phyloP scores from a whole-genome alignment of 2,797 vertebrate genomes.

The Poeciliopsis presidionis region DNA sequence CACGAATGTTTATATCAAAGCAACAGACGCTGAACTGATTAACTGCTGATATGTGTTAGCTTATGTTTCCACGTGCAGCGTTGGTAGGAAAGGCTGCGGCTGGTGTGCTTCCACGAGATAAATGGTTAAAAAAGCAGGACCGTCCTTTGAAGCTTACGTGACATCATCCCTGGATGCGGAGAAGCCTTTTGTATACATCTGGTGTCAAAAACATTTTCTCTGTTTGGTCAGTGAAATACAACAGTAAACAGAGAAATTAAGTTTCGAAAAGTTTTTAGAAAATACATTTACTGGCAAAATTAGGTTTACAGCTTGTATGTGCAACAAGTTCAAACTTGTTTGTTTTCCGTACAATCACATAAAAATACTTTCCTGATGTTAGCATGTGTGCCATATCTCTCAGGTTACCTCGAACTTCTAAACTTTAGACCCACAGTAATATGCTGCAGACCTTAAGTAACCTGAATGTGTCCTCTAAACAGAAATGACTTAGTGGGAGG shows the following conservation, averaged over 20 bases:
- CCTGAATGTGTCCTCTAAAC: constrained; percentile 30
- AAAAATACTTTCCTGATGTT: constrained; percentile 58
- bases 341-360: constrained; percentile 32
- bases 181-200: constrained; percentile 9
- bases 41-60: constrained; percentile 47
- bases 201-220: constrained; percentile 3
- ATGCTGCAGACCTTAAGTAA: constrained; percentile 20
- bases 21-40: constrained; percentile 21
- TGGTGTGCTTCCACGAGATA: constrained; percentile 52
- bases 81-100: constrained; percentile 23
- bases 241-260: constrained; percentile 26
- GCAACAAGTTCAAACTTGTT: constrained; percentile 15
- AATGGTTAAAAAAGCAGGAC: constrained; percentile 39
- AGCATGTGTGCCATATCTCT: constrained; percentile 30
- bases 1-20: constrained; percentile 26
- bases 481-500: not conserved
- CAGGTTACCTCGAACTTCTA: constrained; percentile 47
- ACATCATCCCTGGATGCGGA: constrained; percentile 7
- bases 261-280: not conserved
- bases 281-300: not conserved
- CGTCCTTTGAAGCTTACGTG: constrained; percentile 18
- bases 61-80: constrained; percentile 49
- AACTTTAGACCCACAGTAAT: constrained; percentile 47
- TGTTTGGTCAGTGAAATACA: not conserved
- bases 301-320: not conserved